Evolutionary conservation across 2,888 invertebrate species (phyloP).

Genomic region (Ochlodes sylvanus): DNA sequence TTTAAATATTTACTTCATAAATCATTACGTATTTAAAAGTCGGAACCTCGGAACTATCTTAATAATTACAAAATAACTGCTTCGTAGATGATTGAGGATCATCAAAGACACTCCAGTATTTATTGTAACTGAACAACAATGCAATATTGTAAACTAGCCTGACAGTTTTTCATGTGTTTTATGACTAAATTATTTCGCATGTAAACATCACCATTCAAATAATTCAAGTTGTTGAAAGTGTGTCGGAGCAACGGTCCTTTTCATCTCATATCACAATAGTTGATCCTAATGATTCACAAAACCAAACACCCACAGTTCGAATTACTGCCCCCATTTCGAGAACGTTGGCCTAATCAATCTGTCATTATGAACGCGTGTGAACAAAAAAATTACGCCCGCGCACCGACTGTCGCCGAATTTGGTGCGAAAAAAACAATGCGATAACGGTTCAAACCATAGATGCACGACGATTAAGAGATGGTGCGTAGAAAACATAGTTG

Average conservation of each 20-base stretch:
- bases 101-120: too few relatives aligned
- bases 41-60: too few relatives aligned
- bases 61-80: too few relatives aligned
- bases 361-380: conserved; percentile 76
- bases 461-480: not conserved
- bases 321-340: conserved; percentile 68
- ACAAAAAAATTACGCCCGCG: conserved; percentile 75
- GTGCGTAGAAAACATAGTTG: not conserved
- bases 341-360: conserved; percentile 76
- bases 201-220: conserved; percentile 54
- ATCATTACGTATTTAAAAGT: too few relatives aligned
- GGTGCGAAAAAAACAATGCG: conserved; percentile 74
- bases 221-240: conserved; percentile 50
- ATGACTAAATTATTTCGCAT: conserved; percentile 44
- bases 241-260: conserved; percentile 68
- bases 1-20: too few relatives aligned
- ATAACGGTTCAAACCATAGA: conserved; percentile 58
- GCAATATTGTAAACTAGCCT: too few relatives aligned
- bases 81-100: too few relatives aligned
- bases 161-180: too few relatives aligned
- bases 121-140: too few relatives aligned
- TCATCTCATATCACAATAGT: conserved; percentile 54
- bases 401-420: conserved; percentile 57
- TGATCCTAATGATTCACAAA: conserved; percentile 71
- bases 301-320: conserved; percentile 69